Conservation (phyloP, 2,797 vertebrate genomes). For the Dipus sagitta region DNA sequence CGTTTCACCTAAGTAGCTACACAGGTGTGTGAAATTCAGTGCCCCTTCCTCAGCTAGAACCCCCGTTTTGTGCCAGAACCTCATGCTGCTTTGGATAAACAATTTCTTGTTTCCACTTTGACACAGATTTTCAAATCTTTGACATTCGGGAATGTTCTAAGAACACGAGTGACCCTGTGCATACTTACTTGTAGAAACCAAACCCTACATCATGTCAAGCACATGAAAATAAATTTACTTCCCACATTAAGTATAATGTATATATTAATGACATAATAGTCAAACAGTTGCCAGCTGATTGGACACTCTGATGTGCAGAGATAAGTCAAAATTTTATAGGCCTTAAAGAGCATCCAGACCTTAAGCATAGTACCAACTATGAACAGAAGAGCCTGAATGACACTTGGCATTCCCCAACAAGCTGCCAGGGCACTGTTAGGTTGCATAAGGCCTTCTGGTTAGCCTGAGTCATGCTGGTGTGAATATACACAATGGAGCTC, state of each 20-base stretch:
- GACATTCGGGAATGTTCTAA: neutral
- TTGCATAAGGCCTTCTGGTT: neutral
- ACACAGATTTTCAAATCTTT: constrained; percentile 34
- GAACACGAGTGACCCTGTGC: neutral
- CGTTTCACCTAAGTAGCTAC: neutral
- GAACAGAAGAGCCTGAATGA: neutral
- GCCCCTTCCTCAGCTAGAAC: neutral
- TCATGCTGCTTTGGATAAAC: neutral
- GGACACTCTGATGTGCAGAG: constrained; percentile 33
- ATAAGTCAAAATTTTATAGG: neutral
- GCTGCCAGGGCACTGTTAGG: neutral
- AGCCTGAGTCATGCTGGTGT: neutral
- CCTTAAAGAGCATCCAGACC: neutral
- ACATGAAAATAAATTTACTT: constrained; percentile 28
- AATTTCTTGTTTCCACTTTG: neutral
- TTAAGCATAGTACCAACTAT: neutral
- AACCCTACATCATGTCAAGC: neutral
- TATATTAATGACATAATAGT: constrained; percentile 25
- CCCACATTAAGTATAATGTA: constrained; percentile 26
- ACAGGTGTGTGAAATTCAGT: no score
- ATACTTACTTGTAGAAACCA: neutral
- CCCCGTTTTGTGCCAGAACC: neutral
- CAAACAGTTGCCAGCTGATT: neutral
- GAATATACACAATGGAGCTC: neutral
- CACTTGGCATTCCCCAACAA: neutral